These are phyloP conservation scores for Notechis scutatus DNA, from an alignment of 2,113 vertebrate species.

Conservation along the genomic window DNA sequence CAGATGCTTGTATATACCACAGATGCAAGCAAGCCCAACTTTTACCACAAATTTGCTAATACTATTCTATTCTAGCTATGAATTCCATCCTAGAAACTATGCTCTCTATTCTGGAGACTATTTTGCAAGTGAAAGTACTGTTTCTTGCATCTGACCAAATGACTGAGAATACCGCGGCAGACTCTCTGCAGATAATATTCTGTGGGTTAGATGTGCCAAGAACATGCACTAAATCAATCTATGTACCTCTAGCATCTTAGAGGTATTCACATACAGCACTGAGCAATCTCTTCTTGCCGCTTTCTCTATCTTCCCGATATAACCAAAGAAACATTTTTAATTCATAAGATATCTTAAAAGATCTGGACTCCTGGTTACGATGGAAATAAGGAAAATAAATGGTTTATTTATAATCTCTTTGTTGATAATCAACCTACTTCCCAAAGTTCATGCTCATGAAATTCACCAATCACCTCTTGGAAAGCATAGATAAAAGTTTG, in stretches of 20 bases:
- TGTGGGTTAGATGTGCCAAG: neutral
- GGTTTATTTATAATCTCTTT: constrained; percentile 3
- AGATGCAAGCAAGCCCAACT: neutral
- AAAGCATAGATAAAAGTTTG: neutral
- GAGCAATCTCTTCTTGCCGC: neutral
- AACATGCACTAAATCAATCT: neutral
- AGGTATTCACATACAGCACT: neutral
- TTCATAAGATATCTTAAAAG: constrained; percentile 4
- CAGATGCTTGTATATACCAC: neutral
- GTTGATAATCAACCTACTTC: neutral
- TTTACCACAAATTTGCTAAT: neutral
- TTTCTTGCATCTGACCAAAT: neutral
- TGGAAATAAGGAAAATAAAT: neutral
- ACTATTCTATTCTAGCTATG: neutral
- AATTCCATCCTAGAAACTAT: neutral
- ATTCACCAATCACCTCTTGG: neutral
- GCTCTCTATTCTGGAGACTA: neutral
- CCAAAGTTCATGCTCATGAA: neutral
- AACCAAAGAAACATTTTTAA: neutral
- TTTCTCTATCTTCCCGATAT: neutral
- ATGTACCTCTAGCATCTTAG: neutral
- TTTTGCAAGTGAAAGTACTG: neutral
- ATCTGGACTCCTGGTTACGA: neutral
- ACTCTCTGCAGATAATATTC: neutral
- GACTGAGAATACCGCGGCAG: neutral